Evolutionary conservation across 1,140 invertebrate genomes (phyloP).

Genomic region (Druon quercuslanigerum): DNA sequence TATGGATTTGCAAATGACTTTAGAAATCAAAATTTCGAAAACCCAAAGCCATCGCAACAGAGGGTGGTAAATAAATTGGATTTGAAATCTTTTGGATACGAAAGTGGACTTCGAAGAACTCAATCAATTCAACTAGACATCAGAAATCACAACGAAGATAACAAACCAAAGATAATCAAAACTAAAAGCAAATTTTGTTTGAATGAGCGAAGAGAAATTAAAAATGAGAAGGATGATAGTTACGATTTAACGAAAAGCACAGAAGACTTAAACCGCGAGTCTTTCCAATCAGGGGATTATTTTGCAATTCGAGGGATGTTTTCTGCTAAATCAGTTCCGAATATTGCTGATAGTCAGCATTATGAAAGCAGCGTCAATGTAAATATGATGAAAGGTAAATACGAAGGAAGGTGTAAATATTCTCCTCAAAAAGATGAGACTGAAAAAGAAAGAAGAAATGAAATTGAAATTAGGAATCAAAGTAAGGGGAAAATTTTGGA

Average conservation of each 20-base stretch:
- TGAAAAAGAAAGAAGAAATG: conserved; percentile 20
- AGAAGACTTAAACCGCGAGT: conserved; percentile 34
- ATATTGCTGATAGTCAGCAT: conserved; percentile 58
- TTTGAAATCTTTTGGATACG: conserved; percentile 63
- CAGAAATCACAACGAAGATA: conserved; percentile 38
- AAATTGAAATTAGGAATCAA: not conserved
- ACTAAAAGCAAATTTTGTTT: conserved; percentile 58
- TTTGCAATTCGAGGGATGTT: conserved; percentile 44
- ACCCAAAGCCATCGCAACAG: conserved; percentile 39
- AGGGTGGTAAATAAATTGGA: conserved; percentile 66
- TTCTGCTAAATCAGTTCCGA: conserved; percentile 68
- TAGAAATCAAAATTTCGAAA: conserved; percentile 37
- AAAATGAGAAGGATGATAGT: conserved; percentile 37
- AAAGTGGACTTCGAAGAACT: conserved; percentile 60
- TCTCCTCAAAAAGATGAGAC: not conserved
- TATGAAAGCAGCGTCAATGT: conserved; percentile 37
- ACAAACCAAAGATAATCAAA: conserved; percentile 46
- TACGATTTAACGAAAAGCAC: conserved; percentile 44
- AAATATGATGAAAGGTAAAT: conserved; percentile 19
- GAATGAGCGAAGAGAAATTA: conserved; percentile 41
- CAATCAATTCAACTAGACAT: conserved; percentile 64
- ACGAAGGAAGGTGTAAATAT: conserved; percentile 10
- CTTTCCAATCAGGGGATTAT: not conserved
- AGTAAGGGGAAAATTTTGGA: conserved; percentile 11
- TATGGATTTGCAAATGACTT: conserved; percentile 67